Percentiles rank a stretch among this genome's conserved stretches.
phyloP scores from a whole-genome alignment of 2,797 vertebrate species.

The Linurgus olivaceus region DNA sequence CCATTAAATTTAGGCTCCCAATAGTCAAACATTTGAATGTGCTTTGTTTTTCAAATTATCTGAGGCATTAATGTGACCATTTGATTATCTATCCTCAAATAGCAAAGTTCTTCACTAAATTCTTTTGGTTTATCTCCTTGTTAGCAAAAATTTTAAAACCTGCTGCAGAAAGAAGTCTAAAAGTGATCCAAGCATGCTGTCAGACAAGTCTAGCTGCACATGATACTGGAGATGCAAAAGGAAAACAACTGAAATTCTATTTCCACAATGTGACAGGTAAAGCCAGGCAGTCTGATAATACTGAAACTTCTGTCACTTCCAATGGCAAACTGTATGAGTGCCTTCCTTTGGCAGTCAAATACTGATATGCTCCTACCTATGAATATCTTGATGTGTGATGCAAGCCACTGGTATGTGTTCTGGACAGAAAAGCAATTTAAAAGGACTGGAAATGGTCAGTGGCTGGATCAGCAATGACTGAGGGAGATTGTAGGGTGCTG shows the following conservation, averaged over 20 bases:
- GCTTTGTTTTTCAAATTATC: not conserved
- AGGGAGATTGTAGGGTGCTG: not conserved
- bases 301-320: not conserved
- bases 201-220: not conserved
- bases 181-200: not conserved
- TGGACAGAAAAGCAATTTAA: not conserved
- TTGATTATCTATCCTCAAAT: not conserved
- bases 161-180: not conserved
- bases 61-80: not conserved
- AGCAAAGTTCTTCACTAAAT: not conserved
- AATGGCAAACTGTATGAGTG: not conserved
- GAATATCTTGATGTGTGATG: not conserved
- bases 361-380: not conserved
- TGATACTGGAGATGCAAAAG: not conserved
- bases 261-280: not conserved
- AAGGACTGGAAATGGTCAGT: not conserved
- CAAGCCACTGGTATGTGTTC: not conserved
- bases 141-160: not conserved
- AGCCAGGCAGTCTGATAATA: not conserved
- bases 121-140: not conserved
- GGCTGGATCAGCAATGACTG: not conserved
- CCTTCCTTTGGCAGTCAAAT: not conserved
- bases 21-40: not conserved
- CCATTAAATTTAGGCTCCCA: not conserved
- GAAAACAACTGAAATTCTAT: not conserved